phyloP scores from a whole-genome alignment of 2,113 vertebrate genomes.

The Actenoides lindsayi region DNA sequence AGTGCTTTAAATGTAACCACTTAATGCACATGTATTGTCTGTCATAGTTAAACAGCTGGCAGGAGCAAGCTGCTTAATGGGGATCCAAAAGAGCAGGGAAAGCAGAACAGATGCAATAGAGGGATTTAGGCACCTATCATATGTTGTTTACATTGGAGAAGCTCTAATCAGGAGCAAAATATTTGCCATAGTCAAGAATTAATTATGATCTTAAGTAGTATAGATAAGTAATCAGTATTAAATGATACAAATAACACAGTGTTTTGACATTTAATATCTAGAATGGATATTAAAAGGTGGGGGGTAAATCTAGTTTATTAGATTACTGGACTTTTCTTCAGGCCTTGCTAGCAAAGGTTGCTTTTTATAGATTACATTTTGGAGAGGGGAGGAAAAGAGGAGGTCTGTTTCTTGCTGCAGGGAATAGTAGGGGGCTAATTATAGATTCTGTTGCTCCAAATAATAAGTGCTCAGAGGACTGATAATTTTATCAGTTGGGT shows the following conservation, averaged over 20 bases:
- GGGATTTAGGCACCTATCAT: not conserved
- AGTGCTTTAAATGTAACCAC: not conserved
- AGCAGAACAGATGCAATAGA: fast-evolving
- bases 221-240: not conserved
- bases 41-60: too few species aligned
- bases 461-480: not conserved
- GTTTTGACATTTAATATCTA: slow-evolving; percentile 16
- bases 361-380: slow-evolving; percentile 13
- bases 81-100: not conserved
- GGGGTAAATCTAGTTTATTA: not conserved
- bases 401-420: not conserved
- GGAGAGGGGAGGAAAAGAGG: not conserved
- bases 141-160: not conserved
- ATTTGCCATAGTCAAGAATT: not conserved
- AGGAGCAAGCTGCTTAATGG: not conserved
- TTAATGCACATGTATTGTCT: too few species aligned
- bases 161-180: not conserved
- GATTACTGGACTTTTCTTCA: not conserved
- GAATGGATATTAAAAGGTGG: not conserved
- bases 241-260: not conserved
- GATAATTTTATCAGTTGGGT: not conserved
- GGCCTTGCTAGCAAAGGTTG: not conserved
- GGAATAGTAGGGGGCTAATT: not conserved
- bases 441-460: not conserved
- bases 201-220: not conserved